These are phyloP conservation scores for Peromyscus polionotus DNA, from an alignment of 2,113 vertebrate species.

Conservation along the genomic window DNA sequence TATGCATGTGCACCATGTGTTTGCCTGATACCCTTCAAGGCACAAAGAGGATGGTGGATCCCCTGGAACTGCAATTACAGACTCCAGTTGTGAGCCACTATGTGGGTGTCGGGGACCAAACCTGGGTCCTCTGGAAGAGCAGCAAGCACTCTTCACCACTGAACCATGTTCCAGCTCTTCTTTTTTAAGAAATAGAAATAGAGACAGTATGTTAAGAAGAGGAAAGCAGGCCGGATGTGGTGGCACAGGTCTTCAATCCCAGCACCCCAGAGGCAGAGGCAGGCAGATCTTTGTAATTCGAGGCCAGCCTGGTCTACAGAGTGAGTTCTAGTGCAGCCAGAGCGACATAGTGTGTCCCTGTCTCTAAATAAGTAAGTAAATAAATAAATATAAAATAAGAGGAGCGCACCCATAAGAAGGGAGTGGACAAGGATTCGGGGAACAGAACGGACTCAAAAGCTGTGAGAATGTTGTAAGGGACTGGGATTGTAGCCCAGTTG, in stretches of 20 bases:
- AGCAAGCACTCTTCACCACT: not conserved
- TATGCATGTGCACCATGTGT: not conserved
- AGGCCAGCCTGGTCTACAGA: not conserved
- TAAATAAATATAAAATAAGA: not conserved
- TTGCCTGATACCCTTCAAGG: not conserved
- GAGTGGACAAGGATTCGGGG: not conserved
- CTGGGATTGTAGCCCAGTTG: not conserved
- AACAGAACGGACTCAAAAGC: not conserved
- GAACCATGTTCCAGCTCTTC: not conserved
- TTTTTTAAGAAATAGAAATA: not conserved
- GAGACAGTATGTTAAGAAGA: not conserved
- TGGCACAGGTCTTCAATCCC: not conserved
- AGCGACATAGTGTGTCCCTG: not conserved
- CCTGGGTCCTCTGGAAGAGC: not conserved
- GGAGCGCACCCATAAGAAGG: not conserved
- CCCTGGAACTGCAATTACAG: not conserved
- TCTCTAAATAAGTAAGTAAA: not conserved
- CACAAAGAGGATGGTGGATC: not conserved
- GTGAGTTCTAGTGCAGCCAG: not conserved
- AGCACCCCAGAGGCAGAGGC: not conserved
- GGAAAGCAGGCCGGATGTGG: not conserved
- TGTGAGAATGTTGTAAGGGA: not conserved
- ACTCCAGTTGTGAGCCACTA: not conserved
- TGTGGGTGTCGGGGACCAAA: not conserved
- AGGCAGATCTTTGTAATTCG: not conserved